Evolutionary conservation across 2,888 invertebrate genomes (phyloP).

Genomic region (Dexiosoma caninum): DNA sequence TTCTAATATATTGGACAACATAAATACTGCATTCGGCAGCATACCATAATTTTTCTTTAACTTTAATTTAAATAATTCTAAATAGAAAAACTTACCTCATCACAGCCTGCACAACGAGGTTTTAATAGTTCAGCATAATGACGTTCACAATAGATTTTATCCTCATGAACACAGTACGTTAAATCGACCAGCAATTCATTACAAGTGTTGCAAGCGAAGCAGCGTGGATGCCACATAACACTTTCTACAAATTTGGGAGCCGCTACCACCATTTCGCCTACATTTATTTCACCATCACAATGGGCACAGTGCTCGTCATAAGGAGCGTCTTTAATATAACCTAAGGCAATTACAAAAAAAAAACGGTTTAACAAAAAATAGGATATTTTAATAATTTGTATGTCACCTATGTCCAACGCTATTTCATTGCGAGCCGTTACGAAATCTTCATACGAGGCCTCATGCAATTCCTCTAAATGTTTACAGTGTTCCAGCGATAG

Average conservation of each 20-base stretch:
- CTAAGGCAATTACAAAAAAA: too few relatives aligned
- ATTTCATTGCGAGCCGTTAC: constrained; percentile 96
- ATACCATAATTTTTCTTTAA: background rate
- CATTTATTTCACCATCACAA: constrained; percentile 88
- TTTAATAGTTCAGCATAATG: constrained; percentile 98
- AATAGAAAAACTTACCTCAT: constrained; percentile 88
- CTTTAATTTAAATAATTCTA: background rate
- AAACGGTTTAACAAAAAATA: background rate
- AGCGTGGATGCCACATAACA: constrained; percentile 92
- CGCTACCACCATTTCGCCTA: constrained; percentile 89
- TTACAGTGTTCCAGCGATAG: constrained; percentile 92
- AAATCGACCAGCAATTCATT: constrained; percentile 96
- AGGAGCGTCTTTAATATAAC: constrained; percentile 82
- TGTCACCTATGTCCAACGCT: constrained; percentile 92
- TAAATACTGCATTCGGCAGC: background rate
- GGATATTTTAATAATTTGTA: background rate
- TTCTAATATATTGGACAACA: background rate
- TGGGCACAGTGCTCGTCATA: constrained; percentile 85
- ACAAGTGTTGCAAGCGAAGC: constrained; percentile 93
- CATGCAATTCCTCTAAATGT: constrained; percentile 87
- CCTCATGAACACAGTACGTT: constrained; percentile 95
- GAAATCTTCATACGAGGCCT: constrained; percentile 94
- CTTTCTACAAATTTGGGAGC: constrained; percentile 89
- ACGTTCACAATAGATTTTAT: constrained; percentile 92
- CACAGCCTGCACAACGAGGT: constrained; percentile 97